Base-by-base conservation (phyloP, 2,113 vertebrate species). In the Callionymus lyra region DNA sequence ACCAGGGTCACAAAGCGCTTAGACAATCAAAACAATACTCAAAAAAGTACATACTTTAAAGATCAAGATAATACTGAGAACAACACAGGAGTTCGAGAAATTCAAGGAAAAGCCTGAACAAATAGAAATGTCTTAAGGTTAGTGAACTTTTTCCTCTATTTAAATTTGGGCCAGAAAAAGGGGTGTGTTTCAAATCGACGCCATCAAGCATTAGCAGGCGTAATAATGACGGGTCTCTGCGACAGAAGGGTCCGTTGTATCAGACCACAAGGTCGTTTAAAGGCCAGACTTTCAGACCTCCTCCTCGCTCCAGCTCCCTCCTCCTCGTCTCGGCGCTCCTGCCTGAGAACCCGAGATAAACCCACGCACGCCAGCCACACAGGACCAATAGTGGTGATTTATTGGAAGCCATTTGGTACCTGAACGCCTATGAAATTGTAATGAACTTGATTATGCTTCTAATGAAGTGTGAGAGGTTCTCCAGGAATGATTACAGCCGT, bases 381-480 rank as follows among this genome's bases (percentile, higher is more conserved):
- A 56, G 68, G 77, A 72, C 67, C 75, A 75, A 64, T 66, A 57
- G 60, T 52, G 34, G 31, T 82, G 85, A 85, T 85, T 85, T 84
- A 87, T 85, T 61, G 50, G 72, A 60, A 72, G 66, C 68, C 64
- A 77, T 86, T 85, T 77, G 73, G 77, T 80, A 84, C 77, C 82
- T 82, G 82, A 80, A 75, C 63, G 71, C 82, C 81, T 80, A 80
- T 84, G 81, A 84, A 81, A 77, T 79, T 76, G 79, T 84, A 85
- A 85, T 86, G 82, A 83, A 87, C 65, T 81, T 82, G 84, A 84
- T 86, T 87, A 84, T 80, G 74, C 70, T 85, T 82, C 83, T 86
- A 85, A 87, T 85, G 80, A 84, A 83, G 81, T 85, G 82, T 83
- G 81, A 79, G 82, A 57, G 68, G 63, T 82, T 82, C 80, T 72